Evolutionary conservation across 1,140 invertebrate genomes (phyloP).

Genomic region (Drosophila auraria): DNA sequence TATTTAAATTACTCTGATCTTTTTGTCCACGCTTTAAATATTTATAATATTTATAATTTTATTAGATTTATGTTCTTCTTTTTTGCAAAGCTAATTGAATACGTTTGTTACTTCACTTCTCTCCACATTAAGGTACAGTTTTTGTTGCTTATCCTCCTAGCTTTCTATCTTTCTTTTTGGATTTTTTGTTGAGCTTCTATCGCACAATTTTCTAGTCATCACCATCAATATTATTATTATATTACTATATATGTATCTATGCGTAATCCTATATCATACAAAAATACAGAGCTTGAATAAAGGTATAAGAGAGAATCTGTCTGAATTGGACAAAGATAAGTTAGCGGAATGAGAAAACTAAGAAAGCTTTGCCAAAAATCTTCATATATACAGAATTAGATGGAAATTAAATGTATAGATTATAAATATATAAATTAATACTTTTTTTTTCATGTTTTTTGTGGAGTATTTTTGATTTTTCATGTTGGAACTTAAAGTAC

Average conservation of each 20-base stretch:
- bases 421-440: slow-evolving; percentile 56
- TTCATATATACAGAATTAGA: slow-evolving; percentile 41
- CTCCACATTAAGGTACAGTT: slow-evolving; percentile 67
- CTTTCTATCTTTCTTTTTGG: slow-evolving; percentile 50
- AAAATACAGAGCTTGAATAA: slow-evolving; percentile 30
- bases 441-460: slow-evolving; percentile 62
- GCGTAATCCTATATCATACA: slow-evolving; percentile 33
- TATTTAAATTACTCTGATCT: slow-evolving; percentile 10
- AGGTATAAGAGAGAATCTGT: slow-evolving; percentile 21
- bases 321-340: slow-evolving; percentile 29
- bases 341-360: slow-evolving; percentile 55
- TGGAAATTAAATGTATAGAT: slow-evolving; percentile 10
- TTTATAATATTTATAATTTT: slow-evolving; percentile 41
- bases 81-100: slow-evolving; percentile 76
- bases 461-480: slow-evolving; percentile 58
- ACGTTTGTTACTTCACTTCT: slow-evolving; percentile 63
- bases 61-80: slow-evolving; percentile 9
- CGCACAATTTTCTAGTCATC: slow-evolving; percentile 36
- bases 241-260: slow-evolving; percentile 18
- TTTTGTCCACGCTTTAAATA: slow-evolving; percentile 31
- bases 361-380: slow-evolving; percentile 15
- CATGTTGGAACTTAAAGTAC: slow-evolving; percentile 27
- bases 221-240: slow-evolving; percentile 1
- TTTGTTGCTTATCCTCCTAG: slow-evolving; percentile 48
- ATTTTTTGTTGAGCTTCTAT: slow-evolving; percentile 72